Conservation (phyloP, 2,797 vertebrate genomes). For the Chrysocyon brachyurus region DNA sequence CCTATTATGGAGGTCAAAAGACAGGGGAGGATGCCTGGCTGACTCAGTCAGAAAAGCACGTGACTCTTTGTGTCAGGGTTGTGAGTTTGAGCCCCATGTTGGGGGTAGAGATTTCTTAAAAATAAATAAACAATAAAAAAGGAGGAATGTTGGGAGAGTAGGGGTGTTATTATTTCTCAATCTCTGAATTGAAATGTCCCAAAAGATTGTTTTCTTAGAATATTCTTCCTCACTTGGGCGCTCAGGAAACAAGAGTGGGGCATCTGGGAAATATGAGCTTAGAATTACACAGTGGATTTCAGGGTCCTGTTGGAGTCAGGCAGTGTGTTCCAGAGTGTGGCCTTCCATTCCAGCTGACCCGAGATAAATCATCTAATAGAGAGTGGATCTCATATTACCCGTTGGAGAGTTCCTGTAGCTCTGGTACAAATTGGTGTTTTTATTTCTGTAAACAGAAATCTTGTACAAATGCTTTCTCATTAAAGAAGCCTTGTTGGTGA, state of each 20-base stretch:
- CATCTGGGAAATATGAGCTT: neutral
- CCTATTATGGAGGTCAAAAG: neutral
- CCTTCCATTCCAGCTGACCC: conserved; percentile 9
- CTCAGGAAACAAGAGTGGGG: neutral
- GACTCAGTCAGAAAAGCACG: neutral
- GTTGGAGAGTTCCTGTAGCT: conserved; percentile 10
- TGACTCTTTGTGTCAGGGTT: neutral
- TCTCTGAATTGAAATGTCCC: neutral
- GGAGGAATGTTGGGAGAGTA: neutral
- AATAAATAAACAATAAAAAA: neutral
- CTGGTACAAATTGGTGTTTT: conserved; percentile 54
- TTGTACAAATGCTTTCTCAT: conserved; percentile 47
- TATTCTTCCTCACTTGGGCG: neutral
- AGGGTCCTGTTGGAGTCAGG: neutral
- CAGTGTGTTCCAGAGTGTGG: neutral
- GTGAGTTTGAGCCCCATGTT: neutral
- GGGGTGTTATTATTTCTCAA: neutral
- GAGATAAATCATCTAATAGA: conserved; percentile 29
- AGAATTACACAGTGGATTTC: conserved; percentile 46
- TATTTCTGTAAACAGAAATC: conserved; percentile 63
- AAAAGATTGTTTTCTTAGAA: neutral
- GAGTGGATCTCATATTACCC: neutral
- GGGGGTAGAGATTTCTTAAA: neutral
- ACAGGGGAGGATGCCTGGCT: neutral
- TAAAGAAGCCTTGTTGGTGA: conserved; percentile 52